Base-by-base conservation (phyloP, 2,888 invertebrate genomes). In the Eurytoma californica region DNA sequence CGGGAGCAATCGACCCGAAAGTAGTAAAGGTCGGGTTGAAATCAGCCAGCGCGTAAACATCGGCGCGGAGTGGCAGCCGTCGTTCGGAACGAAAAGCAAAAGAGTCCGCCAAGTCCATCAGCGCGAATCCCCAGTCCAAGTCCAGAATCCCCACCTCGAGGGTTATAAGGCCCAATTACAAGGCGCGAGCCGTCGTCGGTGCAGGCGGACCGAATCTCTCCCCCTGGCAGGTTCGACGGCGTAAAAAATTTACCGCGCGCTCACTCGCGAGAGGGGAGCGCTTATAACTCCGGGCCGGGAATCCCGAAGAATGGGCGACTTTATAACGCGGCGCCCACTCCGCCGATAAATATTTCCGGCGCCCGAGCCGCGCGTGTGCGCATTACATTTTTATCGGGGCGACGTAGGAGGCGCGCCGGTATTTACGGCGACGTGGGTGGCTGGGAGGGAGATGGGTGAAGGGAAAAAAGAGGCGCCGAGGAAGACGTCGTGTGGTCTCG, bases 281-380 rank as follows among this genome's bases (percentile, higher is more conserved):
- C 53, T 0, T 16, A 39, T 9, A 53, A 53, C 28, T 47, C 0
- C 24, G 16, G 18, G 63, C 9, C n/a, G n/a, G 13, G 47, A 39
- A 63, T 18, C 3, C 39, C 30, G 18, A 16, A 63, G 63, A 24
- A 24, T 60, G 28, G 28, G 3, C n/a, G 53, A 14, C 7, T 39
- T 39, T 9, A 39, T 39, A 39, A 20, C 13, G 49, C 13, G 49
- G 14, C n/a, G 53, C 28, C 18, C 47, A 16, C 30, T 7, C 53
- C 60, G 16, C 39, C 63, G 63, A 72, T 72, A 72, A 72, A 72
- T 72, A 72, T 72, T 72, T 72, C 39, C 57, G 24, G 9, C 18
- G 2, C 28, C 24, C 3, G 18, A 18, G 24, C 12, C 28, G 16
- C 39, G 39, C 68, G 68, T 47, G 30, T 14, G 39, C 39, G n/a